Percentiles rank a stretch among this genome's conserved stretches.
These are phyloP conservation scores for Taxidea taxus DNA, from an alignment of 2,113 vertebrate species.

Conservation along the genomic window DNA sequence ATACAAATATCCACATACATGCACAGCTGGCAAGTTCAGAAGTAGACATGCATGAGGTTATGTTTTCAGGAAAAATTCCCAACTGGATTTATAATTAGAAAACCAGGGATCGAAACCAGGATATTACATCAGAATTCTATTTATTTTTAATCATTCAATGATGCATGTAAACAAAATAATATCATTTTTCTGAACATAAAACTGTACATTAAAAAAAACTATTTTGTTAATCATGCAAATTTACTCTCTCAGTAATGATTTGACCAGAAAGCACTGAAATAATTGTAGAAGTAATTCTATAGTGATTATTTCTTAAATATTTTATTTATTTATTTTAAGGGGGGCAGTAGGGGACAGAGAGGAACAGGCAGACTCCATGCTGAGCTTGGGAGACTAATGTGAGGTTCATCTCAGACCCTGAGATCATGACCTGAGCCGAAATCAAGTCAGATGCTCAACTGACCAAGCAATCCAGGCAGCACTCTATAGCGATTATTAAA, in stretches of 20 bases:
- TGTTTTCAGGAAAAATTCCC: background rate
- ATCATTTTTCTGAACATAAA: conserved; percentile 10
- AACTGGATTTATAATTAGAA: background rate
- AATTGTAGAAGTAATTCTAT: background rate
- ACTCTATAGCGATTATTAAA: background rate
- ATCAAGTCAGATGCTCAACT: background rate
- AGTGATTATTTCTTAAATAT: background rate
- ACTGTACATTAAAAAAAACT: background rate
- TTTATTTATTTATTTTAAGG: background rate
- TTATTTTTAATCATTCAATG: background rate
- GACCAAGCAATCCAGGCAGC: background rate
- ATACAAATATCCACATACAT: too few species aligned
- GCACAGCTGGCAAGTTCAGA: background rate
- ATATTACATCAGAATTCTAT: background rate
- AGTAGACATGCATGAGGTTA: fast-evolving
- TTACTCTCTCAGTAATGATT: background rate
- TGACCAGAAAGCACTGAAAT: background rate
- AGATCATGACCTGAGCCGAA: background rate
- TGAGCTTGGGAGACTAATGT: background rate
- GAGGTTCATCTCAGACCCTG: background rate
- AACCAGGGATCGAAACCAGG: background rate
- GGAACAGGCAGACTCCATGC: background rate
- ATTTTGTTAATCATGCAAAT: background rate
- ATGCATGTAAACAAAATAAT: background rate
- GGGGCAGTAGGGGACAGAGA: fast-evolving